phyloP scores from a whole-genome alignment of 2,113 vertebrate genomes.

The Sula dactylatra region DNA sequence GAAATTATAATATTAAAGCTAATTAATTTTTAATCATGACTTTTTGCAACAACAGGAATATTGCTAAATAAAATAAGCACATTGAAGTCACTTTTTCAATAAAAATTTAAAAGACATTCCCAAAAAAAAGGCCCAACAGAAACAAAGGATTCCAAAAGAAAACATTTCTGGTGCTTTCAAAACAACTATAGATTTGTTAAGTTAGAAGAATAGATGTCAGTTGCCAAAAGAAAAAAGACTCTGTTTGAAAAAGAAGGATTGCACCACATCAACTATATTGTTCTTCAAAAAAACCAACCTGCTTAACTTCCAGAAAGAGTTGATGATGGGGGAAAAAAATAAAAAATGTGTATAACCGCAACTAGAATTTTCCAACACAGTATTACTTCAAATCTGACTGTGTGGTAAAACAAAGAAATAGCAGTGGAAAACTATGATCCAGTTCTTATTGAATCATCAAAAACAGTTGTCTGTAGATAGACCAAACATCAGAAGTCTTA shows the following conservation, averaged over 20 bases:
- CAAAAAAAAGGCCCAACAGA: neutral
- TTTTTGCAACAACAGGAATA: neutral
- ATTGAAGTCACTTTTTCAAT: neutral
- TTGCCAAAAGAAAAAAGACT: neutral
- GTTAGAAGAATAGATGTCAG: neutral
- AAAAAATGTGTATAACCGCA: neutral
- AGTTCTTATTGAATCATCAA: neutral
- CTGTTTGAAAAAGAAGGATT: neutral
- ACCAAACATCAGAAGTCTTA: neutral
- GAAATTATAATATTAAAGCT: neutral
- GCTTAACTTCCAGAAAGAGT: constrained; percentile 1
- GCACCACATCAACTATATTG: neutral
- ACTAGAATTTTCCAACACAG: neutral
- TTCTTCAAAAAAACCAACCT: neutral
- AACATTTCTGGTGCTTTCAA: neutral
- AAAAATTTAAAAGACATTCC: neutral
- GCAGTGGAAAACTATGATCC: neutral
- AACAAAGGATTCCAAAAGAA: neutral
- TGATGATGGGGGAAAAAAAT: neutral
- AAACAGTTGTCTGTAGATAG: neutral
- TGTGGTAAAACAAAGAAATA: neutral
- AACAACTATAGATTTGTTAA: neutral
- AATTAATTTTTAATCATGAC: neutral
- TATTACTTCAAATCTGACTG: neutral
- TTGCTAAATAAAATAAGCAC: neutral